These are phyloP conservation scores for Parelbella ahira DNA, from an alignment of 2,888 invertebrate species.

Conservation along the genomic window DNA sequence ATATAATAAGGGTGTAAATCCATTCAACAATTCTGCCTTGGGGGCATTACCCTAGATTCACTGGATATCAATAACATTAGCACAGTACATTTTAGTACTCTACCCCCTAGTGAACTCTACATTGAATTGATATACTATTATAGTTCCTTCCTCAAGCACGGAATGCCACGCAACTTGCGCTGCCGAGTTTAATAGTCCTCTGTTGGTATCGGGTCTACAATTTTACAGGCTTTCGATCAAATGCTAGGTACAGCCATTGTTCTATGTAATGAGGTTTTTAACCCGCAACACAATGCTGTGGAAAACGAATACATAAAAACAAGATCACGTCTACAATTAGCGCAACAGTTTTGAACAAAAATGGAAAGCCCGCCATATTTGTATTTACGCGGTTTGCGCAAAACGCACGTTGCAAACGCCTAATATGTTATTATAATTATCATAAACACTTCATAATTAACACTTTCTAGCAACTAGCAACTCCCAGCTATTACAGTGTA, in stretches of 20 bases:
- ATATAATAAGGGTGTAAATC: no score
- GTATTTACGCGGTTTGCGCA: slow-evolving; percentile 1
- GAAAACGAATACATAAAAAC: slow-evolving; percentile 19
- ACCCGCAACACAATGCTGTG: slow-evolving; percentile 17
- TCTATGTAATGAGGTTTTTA: slow-evolving; percentile 14
- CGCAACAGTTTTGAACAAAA: slow-evolving; percentile 2
- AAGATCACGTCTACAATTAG: slow-evolving; percentile 9
- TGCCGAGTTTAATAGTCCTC: slow-evolving; percentile 3
- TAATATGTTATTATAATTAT: slow-evolving; percentile 11
- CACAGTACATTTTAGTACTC: no score
- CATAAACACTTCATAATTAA: neutral
- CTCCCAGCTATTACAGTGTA: neutral
- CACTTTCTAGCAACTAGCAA: neutral
- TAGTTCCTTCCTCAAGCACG: no score
- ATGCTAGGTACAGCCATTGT: slow-evolving; percentile 19
- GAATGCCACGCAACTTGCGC: neutral
- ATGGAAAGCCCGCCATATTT: slow-evolving; percentile 9
- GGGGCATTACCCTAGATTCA: no score
- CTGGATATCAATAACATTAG: no score
- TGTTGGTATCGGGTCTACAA: slow-evolving; percentile 1
- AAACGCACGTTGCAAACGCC: neutral
- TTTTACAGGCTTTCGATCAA: slow-evolving; percentile 14
- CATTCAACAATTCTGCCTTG: no score
- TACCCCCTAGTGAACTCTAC: no score
- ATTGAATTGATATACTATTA: no score